These are phyloP conservation scores for Drosophila nigromelanica DNA, from an alignment of 1,140 invertebrate genomes.

Conservation along the genomic window DNA sequence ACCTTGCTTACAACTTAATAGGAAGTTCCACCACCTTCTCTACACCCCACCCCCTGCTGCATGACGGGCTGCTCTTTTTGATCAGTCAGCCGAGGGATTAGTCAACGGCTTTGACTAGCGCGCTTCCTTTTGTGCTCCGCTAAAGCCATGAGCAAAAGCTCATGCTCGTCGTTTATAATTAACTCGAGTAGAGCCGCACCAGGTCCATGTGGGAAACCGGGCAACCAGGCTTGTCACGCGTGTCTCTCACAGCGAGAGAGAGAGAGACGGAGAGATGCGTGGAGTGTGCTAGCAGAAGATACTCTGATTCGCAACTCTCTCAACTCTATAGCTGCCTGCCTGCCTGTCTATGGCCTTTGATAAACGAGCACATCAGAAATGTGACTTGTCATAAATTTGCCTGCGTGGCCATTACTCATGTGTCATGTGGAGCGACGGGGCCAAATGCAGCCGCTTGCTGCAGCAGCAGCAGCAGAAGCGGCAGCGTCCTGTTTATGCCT, in stretches of 20 bases:
- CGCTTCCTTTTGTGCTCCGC: constrained; percentile 51
- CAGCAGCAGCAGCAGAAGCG: constrained; percentile 34
- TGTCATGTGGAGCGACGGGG: constrained; percentile 73
- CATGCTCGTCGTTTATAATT: constrained; percentile 78
- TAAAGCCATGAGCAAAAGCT: constrained; percentile 40
- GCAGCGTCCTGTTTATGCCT: constrained; percentile 4
- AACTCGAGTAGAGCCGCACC: constrained; percentile 54
- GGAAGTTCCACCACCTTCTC: background rate
- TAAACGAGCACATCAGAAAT: constrained; percentile 83
- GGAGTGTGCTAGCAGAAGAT: background rate
- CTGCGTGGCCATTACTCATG: constrained; percentile 81
- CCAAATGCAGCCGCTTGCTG: constrained; percentile 23
- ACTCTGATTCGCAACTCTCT: constrained; percentile 6
- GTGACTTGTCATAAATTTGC: constrained; percentile 83
- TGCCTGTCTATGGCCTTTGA: constrained; percentile 74
- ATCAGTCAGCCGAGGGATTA: constrained; percentile 76
- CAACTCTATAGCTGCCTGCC: constrained; percentile 8
- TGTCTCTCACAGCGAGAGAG: constrained; percentile 44
- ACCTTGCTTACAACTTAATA: constrained; percentile 52
- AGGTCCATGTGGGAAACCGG: constrained; percentile 56
- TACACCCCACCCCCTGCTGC: background rate
- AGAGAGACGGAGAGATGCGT: background rate
- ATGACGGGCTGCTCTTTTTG: constrained; percentile 46
- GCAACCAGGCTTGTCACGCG: constrained; percentile 71
- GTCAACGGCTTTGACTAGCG: constrained; percentile 51